Conservation (phyloP, 37 sponge, comb jelly and placozoan species). For the Cladorhizidae sp. region DNA sequence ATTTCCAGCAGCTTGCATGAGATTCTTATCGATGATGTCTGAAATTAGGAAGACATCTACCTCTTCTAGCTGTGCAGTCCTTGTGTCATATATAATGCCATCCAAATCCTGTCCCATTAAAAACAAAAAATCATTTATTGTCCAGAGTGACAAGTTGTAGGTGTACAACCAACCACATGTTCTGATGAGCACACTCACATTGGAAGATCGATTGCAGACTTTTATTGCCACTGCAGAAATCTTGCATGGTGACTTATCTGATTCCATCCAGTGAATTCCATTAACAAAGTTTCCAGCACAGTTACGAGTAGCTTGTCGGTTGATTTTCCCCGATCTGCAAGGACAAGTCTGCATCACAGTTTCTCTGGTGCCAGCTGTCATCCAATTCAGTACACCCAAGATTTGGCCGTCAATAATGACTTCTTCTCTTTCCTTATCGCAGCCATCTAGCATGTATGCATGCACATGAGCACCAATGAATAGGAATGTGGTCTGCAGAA, state of each 20-base stretch:
- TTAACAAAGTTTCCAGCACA: constrained; percentile 53
- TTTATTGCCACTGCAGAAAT: constrained; percentile 2
- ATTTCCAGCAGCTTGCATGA: neutral
- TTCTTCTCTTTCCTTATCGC: neutral
- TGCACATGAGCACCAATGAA: too few relatives aligned
- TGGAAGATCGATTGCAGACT: too few relatives aligned
- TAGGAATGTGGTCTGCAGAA: too few relatives aligned
- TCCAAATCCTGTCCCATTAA: too few relatives aligned
- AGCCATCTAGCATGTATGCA: constrained; percentile 47
- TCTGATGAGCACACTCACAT: too few relatives aligned
- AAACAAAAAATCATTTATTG: too few relatives aligned
- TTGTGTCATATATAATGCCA: too few relatives aligned
- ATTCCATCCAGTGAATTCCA: constrained; percentile 48
- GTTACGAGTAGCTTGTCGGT: constrained; percentile 18
- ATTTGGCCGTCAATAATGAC: neutral
- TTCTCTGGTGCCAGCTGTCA: constrained; percentile 43
- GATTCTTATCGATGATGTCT: neutral
- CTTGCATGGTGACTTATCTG: constrained; percentile 22
- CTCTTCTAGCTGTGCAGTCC: too few relatives aligned
- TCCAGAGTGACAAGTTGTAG: too few relatives aligned
- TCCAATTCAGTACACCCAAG: constrained; percentile 29
- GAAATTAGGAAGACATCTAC: too few relatives aligned
- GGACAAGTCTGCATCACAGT: constrained; percentile 33
- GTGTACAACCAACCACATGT: too few relatives aligned
- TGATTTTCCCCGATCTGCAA: constrained; percentile 9